phyloP scores from a whole-genome alignment of 1,140 invertebrate species.

The Microplitis mediator region DNA sequence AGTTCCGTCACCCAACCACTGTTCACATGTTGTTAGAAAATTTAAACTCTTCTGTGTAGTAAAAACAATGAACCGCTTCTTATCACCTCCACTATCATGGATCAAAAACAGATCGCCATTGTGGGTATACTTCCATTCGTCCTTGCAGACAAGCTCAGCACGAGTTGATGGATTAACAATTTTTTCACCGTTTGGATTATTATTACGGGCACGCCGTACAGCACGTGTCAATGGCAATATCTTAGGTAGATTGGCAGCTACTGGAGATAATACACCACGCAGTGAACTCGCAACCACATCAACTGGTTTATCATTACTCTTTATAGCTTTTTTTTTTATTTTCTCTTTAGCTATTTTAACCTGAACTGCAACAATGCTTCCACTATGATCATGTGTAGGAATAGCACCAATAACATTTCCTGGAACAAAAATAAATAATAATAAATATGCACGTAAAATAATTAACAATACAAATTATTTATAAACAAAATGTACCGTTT shows the following conservation, averaged over 20 bases:
- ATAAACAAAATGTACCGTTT: too few relatives aligned
- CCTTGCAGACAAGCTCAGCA: too few relatives aligned
- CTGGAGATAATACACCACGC: neutral
- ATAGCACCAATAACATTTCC: neutral
- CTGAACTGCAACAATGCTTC: neutral
- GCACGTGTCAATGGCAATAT: neutral
- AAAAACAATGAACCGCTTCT: too few relatives aligned
- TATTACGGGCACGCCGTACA: neutral
- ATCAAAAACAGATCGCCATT: too few relatives aligned
- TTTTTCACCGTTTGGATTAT: neutral
- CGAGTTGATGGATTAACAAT: neutral
- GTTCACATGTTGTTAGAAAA: neutral
- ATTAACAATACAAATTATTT: neutral
- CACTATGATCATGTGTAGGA: neutral
- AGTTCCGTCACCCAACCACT: conserved; percentile 1
- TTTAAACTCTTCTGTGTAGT: too few relatives aligned
- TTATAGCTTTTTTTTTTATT: neutral
- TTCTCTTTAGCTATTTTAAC: neutral
- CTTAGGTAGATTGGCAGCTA: neutral
- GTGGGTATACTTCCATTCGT: too few relatives aligned
- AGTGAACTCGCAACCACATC: neutral
- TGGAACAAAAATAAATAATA: neutral
- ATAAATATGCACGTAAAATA: neutral
- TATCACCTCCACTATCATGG: too few relatives aligned
- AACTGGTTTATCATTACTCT: neutral